Evolutionary conservation across 2,113 vertebrate species (phyloP), one percentile per base, ranked within the genome.

Genomic region (Pseudonaja textilis): DNA sequence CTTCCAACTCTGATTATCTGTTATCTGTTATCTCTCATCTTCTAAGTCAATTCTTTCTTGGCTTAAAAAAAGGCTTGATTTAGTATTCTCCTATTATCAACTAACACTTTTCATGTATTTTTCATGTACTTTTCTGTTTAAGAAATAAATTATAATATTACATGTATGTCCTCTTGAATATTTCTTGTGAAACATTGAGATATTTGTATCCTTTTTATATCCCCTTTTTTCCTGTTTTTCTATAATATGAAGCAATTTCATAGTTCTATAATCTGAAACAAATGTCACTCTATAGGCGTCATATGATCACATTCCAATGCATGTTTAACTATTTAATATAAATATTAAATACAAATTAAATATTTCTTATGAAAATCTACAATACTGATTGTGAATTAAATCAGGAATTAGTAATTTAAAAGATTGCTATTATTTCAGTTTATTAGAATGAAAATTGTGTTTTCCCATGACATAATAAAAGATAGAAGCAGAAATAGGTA

Each of bases 401-500:
- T 50, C 47, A 92, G 29, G 54, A 89, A 57, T 57, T n/a, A 50
- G 69, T 89, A 89, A 85, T 56, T 93, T n/a, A 50, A 89, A 89
- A 45, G 2, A 54, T 92, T 89, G 1, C 50, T 57, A 20, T 91
- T 87, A 9, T 26, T 23, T 90, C 57, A 42, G 86, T 90, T 59
- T 29, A 45, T 92, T 89, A 34, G 91, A 89, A 61, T 54, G 45
- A 89, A 61, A 61, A 52, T 93, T 50, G 22, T 45, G 90, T 92
- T 94, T 93, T n/a, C 42, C 55, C 47, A 74, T 92, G 59, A 91
- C 0, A 88, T 61, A 55, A 85, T 89, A 55, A 61, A 88, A 94
- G 81, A 22, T 88, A 61, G 34, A 88, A 42, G 45, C 16, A 74
- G 59, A 95, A 85, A 93, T 57, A 93, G 50, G 74, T 92, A 93